Base-by-base conservation (phyloP, 2,113 vertebrate species). In the Boleophthalmus pectinirostris region DNA sequence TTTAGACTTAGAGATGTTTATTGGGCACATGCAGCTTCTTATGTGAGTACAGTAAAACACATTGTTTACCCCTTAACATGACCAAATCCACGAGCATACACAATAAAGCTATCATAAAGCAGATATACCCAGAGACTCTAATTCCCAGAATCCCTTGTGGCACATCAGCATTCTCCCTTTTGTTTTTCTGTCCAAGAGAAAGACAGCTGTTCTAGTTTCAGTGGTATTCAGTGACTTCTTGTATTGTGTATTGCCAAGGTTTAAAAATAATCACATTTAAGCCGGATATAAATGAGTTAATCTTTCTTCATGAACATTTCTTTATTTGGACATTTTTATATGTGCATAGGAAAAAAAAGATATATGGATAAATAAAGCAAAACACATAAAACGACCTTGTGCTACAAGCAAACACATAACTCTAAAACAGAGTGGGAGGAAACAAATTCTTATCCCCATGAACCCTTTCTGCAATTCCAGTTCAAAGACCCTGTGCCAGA, bases 21-120 rank as follows among this genome's bases (percentile, higher is more conserved):
- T 49, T 46, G 58, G 35, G 66, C 82, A 85, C 77, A 87, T 84
- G 80, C 73, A 70, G 25, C 69, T 49, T 70, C 56, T 60, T 77
- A 73, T 67, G 73, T 25, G 51, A 57, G 16, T 45, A 49, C 5
- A 16, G 20, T 75, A 80, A 64, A 80, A 54, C 89, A 85, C 82
- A 85, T 83, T 76, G 77, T 80, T 53, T 2, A 72, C 66, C 77
- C 23, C n/a, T 66, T 20, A 13, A 18, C 3, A 16, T 25, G 23
- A 29, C 67, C 11, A 69, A 83, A 74, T 35, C 5, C 54, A 13
- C 3, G 20, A 70, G 18, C 25, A 10, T 20, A 18, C 33, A 23
- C 53, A 66, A 58, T 47, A 46, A 79, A 47, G 18, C 13, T 24
- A 25, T 25, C 67, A 82, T 54, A 58, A 49, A 58, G 35, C 20